These are phyloP conservation scores for Pelmatolapia mariae DNA, from an alignment of 2,113 vertebrate genomes.

Conservation along the genomic window DNA sequence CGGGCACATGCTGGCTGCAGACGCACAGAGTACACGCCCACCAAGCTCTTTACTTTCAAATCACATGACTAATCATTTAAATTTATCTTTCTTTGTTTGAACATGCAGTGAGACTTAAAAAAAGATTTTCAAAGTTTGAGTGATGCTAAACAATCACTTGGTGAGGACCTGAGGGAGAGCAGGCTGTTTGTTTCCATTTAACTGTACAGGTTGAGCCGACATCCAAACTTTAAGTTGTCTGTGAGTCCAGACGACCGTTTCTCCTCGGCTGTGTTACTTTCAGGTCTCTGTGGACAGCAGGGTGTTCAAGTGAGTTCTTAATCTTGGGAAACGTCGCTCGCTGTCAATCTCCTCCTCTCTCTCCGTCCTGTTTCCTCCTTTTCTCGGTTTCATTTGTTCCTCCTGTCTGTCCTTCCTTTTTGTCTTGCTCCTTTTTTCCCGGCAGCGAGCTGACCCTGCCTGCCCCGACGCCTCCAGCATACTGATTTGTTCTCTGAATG, in stretches of 20 bases:
- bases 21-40: rapidly evolving
- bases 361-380: neutral
- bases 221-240: rapidly evolving
- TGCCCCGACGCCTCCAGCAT: neutral
- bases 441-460: neutral
- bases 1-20: neutral
- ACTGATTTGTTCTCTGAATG: rapidly evolving
- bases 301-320: neutral
- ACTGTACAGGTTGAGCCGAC: neutral
- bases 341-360: neutral
- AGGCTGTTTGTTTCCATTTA: neutral
- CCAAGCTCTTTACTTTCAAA: rapidly evolving
- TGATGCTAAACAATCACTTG: neutral
- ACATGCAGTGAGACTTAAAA: rapidly evolving
- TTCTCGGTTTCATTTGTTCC: rapidly evolving
- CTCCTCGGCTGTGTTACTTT: neutral
- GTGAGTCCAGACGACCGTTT: neutral
- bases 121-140: rapidly evolving
- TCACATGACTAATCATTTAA: neutral
- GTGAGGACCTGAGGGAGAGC: rapidly evolving
- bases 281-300: neutral
- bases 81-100: rapidly evolving
- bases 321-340: neutral
- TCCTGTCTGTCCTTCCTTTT: neutral
- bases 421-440: neutral